Percentiles rank a stretch among this genome's conserved stretches.
phyloP scores from a whole-genome alignment of 1,140 invertebrate genomes.

The Apis laboriosa region DNA sequence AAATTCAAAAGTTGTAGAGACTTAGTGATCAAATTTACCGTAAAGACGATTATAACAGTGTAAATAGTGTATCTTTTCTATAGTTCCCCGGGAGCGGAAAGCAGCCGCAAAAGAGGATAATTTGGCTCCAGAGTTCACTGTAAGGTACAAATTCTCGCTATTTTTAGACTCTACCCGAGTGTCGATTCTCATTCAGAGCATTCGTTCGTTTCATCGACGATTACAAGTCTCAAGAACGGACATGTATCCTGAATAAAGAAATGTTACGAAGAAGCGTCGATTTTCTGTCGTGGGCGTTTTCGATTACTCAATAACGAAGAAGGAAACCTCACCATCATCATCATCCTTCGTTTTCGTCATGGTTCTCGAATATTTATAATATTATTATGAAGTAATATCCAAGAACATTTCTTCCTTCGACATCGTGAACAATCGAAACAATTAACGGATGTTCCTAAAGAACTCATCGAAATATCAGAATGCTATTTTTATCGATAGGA shows the following conservation, averaged over 20 bases:
- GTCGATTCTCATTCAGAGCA: constrained; percentile 66
- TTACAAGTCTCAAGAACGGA: constrained; percentile 12
- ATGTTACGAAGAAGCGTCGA: neutral
- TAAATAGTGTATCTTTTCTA: constrained; percentile 54
- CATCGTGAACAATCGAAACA: constrained; percentile 3
- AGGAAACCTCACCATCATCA: neutral
- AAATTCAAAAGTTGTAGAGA: constrained; percentile 49
- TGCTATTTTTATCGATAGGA: constrained; percentile 77
- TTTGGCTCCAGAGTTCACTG: constrained; percentile 74
- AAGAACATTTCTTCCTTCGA: too few relatives aligned
- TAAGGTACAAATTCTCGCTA: constrained; percentile 74
- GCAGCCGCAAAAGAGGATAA: constrained; percentile 66
- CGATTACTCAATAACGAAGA: constrained; percentile 45
- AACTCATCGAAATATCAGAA: constrained; percentile 74
- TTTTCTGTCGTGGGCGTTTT: constrained; percentile 44
- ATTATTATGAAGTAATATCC: neutral
- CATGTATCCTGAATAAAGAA: neutral
- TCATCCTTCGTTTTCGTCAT: neutral
- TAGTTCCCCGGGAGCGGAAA: constrained; percentile 40
- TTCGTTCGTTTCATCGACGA: constrained; percentile 38
- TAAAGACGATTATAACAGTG: constrained; percentile 34
- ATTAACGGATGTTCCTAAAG: constrained; percentile 47
- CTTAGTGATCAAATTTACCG: constrained; percentile 39
- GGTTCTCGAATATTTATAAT: neutral
- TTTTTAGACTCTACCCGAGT: constrained; percentile 65